These are phyloP conservation scores for Temnothorax rugatulus DNA, from an alignment of 2,888 invertebrate genomes.

Conservation along the genomic window DNA sequence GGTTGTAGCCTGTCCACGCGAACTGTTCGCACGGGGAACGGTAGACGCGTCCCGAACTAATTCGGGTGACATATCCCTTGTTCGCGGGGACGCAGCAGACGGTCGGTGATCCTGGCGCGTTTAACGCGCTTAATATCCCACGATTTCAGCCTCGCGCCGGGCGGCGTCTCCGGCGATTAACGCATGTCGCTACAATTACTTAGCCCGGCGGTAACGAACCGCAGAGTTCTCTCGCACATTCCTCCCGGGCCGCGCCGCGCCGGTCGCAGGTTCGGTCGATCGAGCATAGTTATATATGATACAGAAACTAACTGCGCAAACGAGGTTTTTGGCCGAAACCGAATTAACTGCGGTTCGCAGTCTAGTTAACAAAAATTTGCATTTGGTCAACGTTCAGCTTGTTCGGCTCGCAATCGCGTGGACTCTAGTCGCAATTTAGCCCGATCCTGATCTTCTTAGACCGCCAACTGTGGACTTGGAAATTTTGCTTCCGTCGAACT, in stretches of 20 bases:
- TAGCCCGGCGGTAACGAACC: background rate
- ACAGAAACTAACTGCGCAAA: constrained; percentile 14
- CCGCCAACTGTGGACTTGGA: background rate
- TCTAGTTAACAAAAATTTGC: constrained; percentile 9
- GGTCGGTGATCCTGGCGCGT: background rate
- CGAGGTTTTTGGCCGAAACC: constrained; percentile 5
- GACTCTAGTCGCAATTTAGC: background rate
- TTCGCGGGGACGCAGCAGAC: background rate
- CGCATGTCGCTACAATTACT: constrained; percentile 4
- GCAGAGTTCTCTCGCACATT: background rate
- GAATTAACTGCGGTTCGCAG: background rate
- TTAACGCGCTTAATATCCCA: constrained; percentile 16
- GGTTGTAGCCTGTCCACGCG: constrained; percentile 17
- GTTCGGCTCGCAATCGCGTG: background rate
- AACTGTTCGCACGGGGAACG: background rate
- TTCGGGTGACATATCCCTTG: background rate
- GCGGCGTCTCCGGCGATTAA: constrained; percentile 12
- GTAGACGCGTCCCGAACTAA: constrained; percentile 2
- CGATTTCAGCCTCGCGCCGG: background rate
- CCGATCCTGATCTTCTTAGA: background rate
- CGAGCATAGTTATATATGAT: background rate
- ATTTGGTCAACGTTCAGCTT: background rate
- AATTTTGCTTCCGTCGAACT: background rate
- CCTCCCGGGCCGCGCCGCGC: background rate
- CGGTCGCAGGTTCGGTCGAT: background rate